Base-by-base conservation (phyloP, 2,888 invertebrate species). In the Calliopum simillimum region DNA sequence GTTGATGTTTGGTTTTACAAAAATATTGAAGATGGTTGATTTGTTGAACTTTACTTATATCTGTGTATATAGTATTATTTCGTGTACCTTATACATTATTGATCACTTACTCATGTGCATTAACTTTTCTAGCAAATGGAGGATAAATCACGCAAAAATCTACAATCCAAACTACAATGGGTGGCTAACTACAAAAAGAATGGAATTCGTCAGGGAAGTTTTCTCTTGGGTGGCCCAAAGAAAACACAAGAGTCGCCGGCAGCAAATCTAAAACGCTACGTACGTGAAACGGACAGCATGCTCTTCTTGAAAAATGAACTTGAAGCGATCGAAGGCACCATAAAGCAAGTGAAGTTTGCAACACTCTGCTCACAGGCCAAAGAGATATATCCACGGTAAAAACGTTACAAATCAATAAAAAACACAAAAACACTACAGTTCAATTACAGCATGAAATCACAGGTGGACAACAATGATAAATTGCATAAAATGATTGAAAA, bases 271-370 rank as follows among this genome's bases (percentile, higher is more conserved):
- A 77, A 81, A 61, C 83, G 84, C 6, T 86, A 85, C 72, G 79
- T 83, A 8, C 80, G 86, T 0, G 85, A 86, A 74, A 86, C 86
- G 1, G 73, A 76, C n/a, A 83, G 82, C 71, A 86, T 86, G 86
- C 56, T 79, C 51, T 76, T 81, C 3, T 76, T 86, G 3, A 83
- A 83, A 62, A 68, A 75, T 55, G 78, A 83, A 43, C 71, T 84
- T 4, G 83, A 85, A 63, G 75, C 80, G 2, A 75, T 86, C 51
- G 85, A 84, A 68, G 73, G 75, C 41, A 79, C 79, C 3, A 85
- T 86, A 44, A 84, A 83, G 71, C 79, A 80, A 69, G 79, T 86
- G 3, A 85, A 86, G 70, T 81, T 80, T 73, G 82, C 81, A 3
- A 85, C 85, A 8, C 73, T 84, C 0, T 84, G 83, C 71, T 81